Conservation (phyloP, 2,888 invertebrate genomes). For the Drosophila histrio region DNA sequence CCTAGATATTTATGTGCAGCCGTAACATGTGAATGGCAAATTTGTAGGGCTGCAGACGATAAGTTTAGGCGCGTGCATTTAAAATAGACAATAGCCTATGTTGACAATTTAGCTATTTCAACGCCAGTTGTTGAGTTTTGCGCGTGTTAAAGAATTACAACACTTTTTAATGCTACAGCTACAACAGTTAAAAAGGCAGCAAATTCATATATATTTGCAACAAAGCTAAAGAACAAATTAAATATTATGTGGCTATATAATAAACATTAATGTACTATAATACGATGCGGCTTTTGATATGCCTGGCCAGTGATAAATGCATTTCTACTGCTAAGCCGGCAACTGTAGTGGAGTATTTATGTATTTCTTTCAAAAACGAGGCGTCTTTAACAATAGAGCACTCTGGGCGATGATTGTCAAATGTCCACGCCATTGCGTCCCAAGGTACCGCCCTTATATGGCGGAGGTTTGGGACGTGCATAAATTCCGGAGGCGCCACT, state of each 20-base stretch:
- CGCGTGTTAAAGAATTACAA: too few species aligned
- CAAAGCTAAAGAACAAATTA: slow-evolving; percentile 34
- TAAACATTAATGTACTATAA: slow-evolving; percentile 27
- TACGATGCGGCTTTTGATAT: slow-evolving; percentile 39
- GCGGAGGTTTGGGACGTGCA: slow-evolving; percentile 84
- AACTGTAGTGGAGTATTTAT: slow-evolving; percentile 11
- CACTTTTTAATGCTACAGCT: too few species aligned
- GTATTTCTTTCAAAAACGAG: slow-evolving; percentile 23
- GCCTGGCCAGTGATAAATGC: slow-evolving; percentile 18
- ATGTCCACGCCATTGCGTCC: slow-evolving; percentile 82
- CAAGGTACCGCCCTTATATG: slow-evolving; percentile 82
- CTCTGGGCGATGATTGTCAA: slow-evolving; percentile 84
- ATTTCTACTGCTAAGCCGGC: background rate
- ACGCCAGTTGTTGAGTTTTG: too few species aligned
- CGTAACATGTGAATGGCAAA: slow-evolving; percentile 15
- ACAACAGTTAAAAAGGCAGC: too few species aligned
- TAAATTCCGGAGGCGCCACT: slow-evolving; percentile 85
- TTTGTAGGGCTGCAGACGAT: background rate
- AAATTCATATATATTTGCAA: slow-evolving; percentile 24
- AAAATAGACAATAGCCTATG: background rate
- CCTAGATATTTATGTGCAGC: slow-evolving; percentile 1
- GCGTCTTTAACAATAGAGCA: slow-evolving; percentile 82
- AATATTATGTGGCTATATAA: slow-evolving; percentile 33
- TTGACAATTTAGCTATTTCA: too few species aligned
- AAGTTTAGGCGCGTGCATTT: background rate